Percentiles rank a stretch among this genome's conserved stretches.
Evolutionary conservation across 2,113 vertebrate genomes (phyloP).

Genomic region (Cyanistes caeruleus): DNA sequence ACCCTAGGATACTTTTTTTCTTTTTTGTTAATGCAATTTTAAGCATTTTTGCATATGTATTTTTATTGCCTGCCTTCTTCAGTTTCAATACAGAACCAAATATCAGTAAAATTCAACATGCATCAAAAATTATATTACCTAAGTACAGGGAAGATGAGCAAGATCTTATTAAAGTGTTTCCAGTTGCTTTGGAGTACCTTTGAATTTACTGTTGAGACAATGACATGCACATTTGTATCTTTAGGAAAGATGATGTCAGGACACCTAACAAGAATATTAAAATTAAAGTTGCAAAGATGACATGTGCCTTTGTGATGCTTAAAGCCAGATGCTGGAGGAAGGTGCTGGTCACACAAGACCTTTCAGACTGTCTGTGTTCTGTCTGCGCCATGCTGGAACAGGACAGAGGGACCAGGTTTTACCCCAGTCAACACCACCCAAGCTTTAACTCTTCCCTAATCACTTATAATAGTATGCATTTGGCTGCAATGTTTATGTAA

Average conservation of each 20-base stretch:
- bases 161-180: background rate
- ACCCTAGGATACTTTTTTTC: background rate
- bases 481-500: background rate
- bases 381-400: background rate
- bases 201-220: constrained; percentile 7
- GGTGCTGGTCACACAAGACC: background rate
- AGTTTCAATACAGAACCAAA: background rate
- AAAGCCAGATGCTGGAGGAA: background rate
- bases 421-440: background rate
- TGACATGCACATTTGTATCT: background rate
- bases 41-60: background rate
- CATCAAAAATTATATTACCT: background rate
- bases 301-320: background rate
- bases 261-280: background rate
- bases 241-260: background rate
- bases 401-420: background rate
- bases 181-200: background rate
- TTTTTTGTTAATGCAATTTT: background rate
- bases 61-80: background rate
- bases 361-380: background rate
- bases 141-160: background rate
- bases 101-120: background rate
- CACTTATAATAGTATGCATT: background rate
- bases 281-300: background rate
- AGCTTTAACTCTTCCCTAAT: background rate